A percentile compares a stretch with the other conserved stretches of the same genome.
Conservation (phyloP, 2,797 vertebrate species). For the Parauchenoglanis punctatus region DNA sequence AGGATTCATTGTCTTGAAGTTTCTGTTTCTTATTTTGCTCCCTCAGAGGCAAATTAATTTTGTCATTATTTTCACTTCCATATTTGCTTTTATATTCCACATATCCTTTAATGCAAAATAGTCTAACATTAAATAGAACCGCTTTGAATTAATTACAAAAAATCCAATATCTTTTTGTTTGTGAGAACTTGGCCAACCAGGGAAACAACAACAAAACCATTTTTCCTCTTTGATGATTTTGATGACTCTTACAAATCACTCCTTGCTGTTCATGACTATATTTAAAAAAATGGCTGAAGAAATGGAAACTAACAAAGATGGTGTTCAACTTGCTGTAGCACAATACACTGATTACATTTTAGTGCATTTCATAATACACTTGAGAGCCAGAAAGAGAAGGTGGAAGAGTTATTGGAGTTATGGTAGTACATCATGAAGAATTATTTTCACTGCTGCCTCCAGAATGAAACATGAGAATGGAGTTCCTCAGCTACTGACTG, state of each 20-base stretch:
- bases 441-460: constrained; percentile 60
- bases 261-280: constrained; percentile 73
- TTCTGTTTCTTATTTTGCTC: background rate
- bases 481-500: constrained; percentile 54
- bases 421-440: constrained; percentile 68
- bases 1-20: constrained; percentile 11
- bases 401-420: constrained; percentile 67
- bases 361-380: constrained; percentile 71
- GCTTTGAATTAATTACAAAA: constrained; percentile 40
- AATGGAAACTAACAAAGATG: constrained; percentile 70
- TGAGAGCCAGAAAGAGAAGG: constrained; percentile 69
- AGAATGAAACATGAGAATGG: constrained; percentile 47
- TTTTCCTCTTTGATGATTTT: constrained; percentile 72
- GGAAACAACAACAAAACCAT: constrained; percentile 71
- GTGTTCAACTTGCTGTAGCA: constrained; percentile 69
- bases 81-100: constrained; percentile 26
- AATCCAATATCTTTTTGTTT: constrained; percentile 58
- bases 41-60: background rate
- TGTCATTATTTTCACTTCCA: background rate
- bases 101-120: background rate
- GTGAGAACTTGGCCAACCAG: constrained; percentile 65
- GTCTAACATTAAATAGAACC: constrained; percentile 5
- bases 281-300: constrained; percentile 72
- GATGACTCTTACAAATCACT: constrained; percentile 72
- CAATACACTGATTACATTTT: constrained; percentile 70